Percentiles rank a stretch among this genome's conserved stretches.
Evolutionary conservation across 1,140 invertebrate species (phyloP).

Genomic region (Aphelinus atriplicis): DNA sequence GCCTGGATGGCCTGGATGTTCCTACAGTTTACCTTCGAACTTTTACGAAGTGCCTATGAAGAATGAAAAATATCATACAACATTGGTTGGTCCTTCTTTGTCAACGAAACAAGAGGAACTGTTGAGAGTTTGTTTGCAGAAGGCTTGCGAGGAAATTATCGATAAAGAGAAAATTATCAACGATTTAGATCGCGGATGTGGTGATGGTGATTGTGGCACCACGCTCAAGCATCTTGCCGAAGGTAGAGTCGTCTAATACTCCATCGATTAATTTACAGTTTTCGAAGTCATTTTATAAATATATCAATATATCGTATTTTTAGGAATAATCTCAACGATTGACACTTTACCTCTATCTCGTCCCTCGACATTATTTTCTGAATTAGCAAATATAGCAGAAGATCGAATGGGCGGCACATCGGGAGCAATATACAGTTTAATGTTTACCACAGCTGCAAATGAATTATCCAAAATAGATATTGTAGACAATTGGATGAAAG

Average conservation of each 20-base stretch:
- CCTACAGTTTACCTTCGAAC: conserved; percentile 47
- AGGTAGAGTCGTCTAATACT: conserved; percentile 53
- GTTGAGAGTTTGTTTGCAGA: conserved; percentile 64
- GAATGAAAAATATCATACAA: conserved; percentile 28
- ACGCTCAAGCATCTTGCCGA: conserved; percentile 75
- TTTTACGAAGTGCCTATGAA: conserved; percentile 10
- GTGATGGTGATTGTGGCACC: conserved; percentile 85
- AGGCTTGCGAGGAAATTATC: conserved; percentile 67
- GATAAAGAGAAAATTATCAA: conserved; percentile 73
- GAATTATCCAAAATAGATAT: conserved; percentile 52
- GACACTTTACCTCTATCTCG: conserved; percentile 54
- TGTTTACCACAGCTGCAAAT: conserved; percentile 73
- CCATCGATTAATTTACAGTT: neutral
- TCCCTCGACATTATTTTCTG: conserved; percentile 65
- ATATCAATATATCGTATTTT: conserved; percentile 28
- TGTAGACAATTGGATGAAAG: conserved; percentile 36
- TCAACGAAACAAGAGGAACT: conserved; percentile 55
- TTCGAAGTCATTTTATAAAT: neutral
- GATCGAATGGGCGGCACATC: conserved; percentile 77
- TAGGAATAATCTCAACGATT: conserved; percentile 60
- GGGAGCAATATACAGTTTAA: conserved; percentile 77
- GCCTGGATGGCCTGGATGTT: conserved; percentile 70
- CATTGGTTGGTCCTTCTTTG: conserved; percentile 57
- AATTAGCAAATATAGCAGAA: conserved; percentile 71
- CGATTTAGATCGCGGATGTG: conserved; percentile 77